Conservation (phyloP, 2,113 vertebrate genomes). For the Procavia capensis region DNA sequence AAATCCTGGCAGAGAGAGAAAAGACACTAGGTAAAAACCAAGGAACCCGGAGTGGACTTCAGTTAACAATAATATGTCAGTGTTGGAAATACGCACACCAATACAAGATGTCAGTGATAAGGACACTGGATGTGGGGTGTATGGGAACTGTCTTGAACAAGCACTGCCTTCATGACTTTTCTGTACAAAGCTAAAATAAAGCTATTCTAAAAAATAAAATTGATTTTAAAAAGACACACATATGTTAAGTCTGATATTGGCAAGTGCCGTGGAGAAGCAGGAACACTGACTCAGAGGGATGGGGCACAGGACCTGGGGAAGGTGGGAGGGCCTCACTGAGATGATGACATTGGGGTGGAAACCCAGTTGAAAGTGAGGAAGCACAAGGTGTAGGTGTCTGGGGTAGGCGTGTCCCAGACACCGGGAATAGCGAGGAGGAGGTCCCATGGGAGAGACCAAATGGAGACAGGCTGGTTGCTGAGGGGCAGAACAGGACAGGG, state of each 20-base stretch:
- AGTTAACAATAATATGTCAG: background rate
- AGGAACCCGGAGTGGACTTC: background rate
- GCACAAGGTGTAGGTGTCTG: rapidly evolving
- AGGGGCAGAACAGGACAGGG: background rate
- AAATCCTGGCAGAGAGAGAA: background rate
- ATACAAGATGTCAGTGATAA: no score
- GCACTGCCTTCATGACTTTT: background rate
- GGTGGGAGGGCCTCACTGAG: background rate
- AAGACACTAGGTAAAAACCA: background rate
- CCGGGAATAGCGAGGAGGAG: background rate
- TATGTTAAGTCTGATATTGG: background rate
- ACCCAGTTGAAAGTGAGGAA: background rate
- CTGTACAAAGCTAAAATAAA: background rate
- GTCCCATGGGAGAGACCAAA: background rate
- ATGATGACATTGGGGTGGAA: background rate
- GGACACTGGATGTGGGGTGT: background rate
- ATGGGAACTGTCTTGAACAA: background rate
- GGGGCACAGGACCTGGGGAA: no score
- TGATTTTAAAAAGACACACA: background rate
- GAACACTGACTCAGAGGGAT: background rate
- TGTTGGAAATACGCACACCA: background rate
- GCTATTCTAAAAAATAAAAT: background rate
- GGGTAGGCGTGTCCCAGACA: background rate
- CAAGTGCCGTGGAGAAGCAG: background rate
- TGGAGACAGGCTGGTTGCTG: background rate